Evolutionary conservation across 2,113 vertebrate genomes (phyloP), one percentile per base, ranked within the genome.

Genomic region (Tachycineta bicolor): DNA sequence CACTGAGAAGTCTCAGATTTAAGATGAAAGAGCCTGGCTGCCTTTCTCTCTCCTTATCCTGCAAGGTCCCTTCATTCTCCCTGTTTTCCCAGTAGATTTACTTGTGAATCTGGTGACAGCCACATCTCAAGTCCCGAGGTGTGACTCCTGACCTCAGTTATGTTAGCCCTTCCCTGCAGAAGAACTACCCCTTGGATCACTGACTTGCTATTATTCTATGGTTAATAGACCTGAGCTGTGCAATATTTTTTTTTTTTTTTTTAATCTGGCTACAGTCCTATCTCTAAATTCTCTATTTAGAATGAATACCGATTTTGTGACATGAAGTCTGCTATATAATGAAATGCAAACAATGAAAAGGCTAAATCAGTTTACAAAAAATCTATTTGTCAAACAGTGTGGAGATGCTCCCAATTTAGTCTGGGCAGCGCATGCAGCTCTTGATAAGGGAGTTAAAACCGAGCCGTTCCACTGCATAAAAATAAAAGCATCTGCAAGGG

Each of bases 311-410:
- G 96, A 98, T 98, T 97, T 97, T 98, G 97, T 98, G 97, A 98
- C 97, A 98, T 59, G 90, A 97, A 95, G 95, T 96, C 96, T 73
- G 96, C 95, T 97, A 96, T 97, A 96, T 97, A 98, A 98, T 98
- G 97, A 98, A 98, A 98, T 97, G 97, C 98, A 98, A 98, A 98
- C 97, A 98, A 97, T 94, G 97, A 98, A 97, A 97, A 97, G 97
- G 94, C 96, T 95, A 97, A 98, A 97, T 97, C 98, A 98, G 98
- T 98, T 97, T 97, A 98, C 97, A 96, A 98, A 98, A 98, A 98
- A 97, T 97, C 97, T 97, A 97, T 98, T 98, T 98, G 96, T 98
- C 97, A 97, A 98, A 98, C 97, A 97, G 83, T 81, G 93, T 97
- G 95, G 97, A 97, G 97, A 97, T 97, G 95, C 92, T 97, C 97